Evolutionary conservation across 1,140 invertebrate species (phyloP), one percentile per base, ranked within the genome.

Genomic region (Scaptomyza graminum): DNA sequence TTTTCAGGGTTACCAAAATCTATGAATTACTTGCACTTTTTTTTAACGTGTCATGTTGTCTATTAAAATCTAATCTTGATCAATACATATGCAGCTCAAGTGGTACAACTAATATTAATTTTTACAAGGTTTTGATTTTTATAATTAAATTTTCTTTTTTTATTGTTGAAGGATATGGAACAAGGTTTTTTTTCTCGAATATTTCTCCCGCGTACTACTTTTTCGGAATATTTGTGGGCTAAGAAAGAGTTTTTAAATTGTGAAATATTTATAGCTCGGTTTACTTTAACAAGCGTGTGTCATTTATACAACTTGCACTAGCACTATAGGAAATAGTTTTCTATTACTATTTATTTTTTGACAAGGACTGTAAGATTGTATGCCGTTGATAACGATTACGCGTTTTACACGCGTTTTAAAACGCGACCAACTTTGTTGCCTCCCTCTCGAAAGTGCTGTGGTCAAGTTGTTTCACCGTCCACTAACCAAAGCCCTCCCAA

Each of bases 251-350:
- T 22, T 22, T 22, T 22, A 3, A 22, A 2, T 3, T 22, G 18
- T 22, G 18, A 34, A 9, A 34, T 34, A 34, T 34, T 34, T 34
- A 34, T 9, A 9, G 7, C 31, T 34, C 3, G 28, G 6, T 31
- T 5, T 31, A 25, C 13, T 51, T 55, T 55, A 39, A 22, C 37
- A 22, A 16, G 34, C 22, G 16, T n/a, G 5, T 13, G 13, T 11
- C 3, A 16, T 55, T 63, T 41, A 63, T 55, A 49, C 41, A n/a
- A 63, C 15, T 66, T 57, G 31, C 50, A 16, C 22, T 31, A n/a
- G n/a, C n/a, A n/a, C 64, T 79, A 52, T 13, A 6, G 16, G 63
- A 73, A 76, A 65, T 25, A 25, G 18, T 16, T 22, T 22, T 22
- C 28, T 5, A 2, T 25, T 1, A 31, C 0, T 31, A 5, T 7